Evolutionary conservation across 2,888 invertebrate species (phyloP).

Genomic region (Rhyacophila evoluta): DNA sequence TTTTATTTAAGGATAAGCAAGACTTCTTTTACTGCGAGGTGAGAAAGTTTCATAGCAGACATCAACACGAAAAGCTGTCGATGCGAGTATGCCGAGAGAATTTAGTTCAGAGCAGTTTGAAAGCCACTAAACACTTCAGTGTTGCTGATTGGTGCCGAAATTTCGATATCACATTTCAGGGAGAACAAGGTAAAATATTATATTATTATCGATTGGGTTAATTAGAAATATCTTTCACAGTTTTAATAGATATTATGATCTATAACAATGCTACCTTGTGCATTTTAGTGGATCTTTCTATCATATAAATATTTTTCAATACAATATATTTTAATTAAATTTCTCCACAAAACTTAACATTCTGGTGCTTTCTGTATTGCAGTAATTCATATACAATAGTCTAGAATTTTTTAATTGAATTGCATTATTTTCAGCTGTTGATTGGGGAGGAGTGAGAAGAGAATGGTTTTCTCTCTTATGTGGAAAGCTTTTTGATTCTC

Average conservation of each 20-base stretch:
- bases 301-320: too few relatives aligned
- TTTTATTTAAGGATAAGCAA: slow-evolving; percentile 72
- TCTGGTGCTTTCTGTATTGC: too few relatives aligned
- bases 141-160: slow-evolving; percentile 95
- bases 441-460: slow-evolving; percentile 93
- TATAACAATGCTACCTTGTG: too few relatives aligned
- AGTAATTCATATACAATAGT: too few relatives aligned
- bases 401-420: too few relatives aligned
- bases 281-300: too few relatives aligned
- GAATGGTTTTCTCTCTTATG: slow-evolving; percentile 96
- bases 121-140: slow-evolving; percentile 86
- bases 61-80: slow-evolving; percentile 86
- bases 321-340: too few relatives aligned
- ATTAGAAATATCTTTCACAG: too few relatives aligned
- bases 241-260: too few relatives aligned
- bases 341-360: too few relatives aligned
- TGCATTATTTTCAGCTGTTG: slow-evolving; percentile 75
- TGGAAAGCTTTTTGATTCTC: slow-evolving; percentile 86
- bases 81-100: slow-evolving; percentile 86
- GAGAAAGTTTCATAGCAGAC: slow-evolving; percentile 87
- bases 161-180: slow-evolving; percentile 92
- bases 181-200: slow-evolving; percentile 87
- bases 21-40: slow-evolving; percentile 86
- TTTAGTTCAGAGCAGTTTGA: slow-evolving; percentile 85
- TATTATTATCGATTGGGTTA: too few relatives aligned